Evolutionary conservation across 1,140 invertebrate species (phyloP).

Genomic region (Aethina tumida): DNA sequence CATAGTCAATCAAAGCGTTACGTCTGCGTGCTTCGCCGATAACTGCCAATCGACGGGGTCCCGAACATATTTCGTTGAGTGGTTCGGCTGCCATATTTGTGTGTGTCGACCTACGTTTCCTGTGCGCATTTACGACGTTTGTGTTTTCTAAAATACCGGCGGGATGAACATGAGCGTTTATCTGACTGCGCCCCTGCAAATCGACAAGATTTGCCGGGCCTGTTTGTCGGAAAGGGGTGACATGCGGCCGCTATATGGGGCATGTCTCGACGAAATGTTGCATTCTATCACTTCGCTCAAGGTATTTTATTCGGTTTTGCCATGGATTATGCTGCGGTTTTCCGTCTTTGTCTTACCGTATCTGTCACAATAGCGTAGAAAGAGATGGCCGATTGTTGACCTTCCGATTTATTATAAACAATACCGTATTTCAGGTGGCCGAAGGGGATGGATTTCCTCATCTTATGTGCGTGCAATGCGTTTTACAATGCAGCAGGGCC

Average conservation of each 20-base stretch:
- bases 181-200: slow-evolving; percentile 31
- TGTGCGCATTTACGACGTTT: slow-evolving; percentile 13
- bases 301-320: slow-evolving; percentile 25
- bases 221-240: slow-evolving; percentile 37
- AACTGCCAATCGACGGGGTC: no score
- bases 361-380: slow-evolving; percentile 3
- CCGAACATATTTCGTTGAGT: no score
- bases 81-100: no score
- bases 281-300: slow-evolving; percentile 34
- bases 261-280: slow-evolving; percentile 39
- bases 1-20: no score
- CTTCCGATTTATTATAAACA: no score
- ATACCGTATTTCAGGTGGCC: slow-evolving; percentile 31
- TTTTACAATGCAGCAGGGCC: slow-evolving; percentile 38
- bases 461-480: slow-evolving; percentile 40
- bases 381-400: no score
- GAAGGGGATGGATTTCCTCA: slow-evolving; percentile 39
- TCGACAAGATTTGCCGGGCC: slow-evolving; percentile 37
- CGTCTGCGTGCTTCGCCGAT: no score
- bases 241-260: slow-evolving; percentile 38
- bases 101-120: no score
- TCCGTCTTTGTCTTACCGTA: slow-evolving; percentile 2
- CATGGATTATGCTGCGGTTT: neutral
- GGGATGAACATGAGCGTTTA: slow-evolving; percentile 34
- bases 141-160: slow-evolving; percentile 12